Evolutionary conservation across 2,797 vertebrate species (phyloP).

Genomic region (Natrix natrix): DNA sequence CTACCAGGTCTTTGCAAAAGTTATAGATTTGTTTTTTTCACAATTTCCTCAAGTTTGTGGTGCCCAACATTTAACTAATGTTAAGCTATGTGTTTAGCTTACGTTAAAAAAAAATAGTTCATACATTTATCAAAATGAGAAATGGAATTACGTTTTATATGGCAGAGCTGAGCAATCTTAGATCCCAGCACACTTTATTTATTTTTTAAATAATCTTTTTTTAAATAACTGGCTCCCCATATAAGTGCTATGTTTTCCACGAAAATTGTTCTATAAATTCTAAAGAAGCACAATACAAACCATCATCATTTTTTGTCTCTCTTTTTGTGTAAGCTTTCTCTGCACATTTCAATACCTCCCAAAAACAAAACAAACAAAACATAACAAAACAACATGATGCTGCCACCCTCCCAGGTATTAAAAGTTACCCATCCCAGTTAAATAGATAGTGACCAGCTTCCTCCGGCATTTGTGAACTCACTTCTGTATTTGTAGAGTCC

Average conservation of each 20-base stretch:
- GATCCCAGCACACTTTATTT: too few relatives aligned
- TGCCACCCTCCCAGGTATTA: background rate
- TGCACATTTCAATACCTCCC: background rate
- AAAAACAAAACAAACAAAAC: background rate
- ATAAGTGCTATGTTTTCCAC: background rate
- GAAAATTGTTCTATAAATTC: background rate
- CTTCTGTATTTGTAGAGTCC: background rate
- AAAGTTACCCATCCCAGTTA: background rate
- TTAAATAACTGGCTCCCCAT: background rate
- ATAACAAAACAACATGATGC: background rate
- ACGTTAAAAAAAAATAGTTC: background rate
- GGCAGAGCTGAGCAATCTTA: background rate
- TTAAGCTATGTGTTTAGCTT: background rate
- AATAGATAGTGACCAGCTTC: background rate
- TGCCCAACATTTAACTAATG: background rate
- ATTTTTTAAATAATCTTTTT: background rate
- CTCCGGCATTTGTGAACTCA: conserved; percentile 2
- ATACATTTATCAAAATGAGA: background rate
- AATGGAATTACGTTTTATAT: background rate
- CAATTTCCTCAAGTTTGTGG: background rate
- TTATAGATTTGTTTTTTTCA: background rate
- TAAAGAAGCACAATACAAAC: background rate
- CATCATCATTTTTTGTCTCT: background rate
- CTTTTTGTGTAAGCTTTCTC: background rate
- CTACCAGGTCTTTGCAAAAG: background rate